phyloP scores from a whole-genome alignment of 2,113 vertebrate species.

The Saguinus imperator region DNA sequence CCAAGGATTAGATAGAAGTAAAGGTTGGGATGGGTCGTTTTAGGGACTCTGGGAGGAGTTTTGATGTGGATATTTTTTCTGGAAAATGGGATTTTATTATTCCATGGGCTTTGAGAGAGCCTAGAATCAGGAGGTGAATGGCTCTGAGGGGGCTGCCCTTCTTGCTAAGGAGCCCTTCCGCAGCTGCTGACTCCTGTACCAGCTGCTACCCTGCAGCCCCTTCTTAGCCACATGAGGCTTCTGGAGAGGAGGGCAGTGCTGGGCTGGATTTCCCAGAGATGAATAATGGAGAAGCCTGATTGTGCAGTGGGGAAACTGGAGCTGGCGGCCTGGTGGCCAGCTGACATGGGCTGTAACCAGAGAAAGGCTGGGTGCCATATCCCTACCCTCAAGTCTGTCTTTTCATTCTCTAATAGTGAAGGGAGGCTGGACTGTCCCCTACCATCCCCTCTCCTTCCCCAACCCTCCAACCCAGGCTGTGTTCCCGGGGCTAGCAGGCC shows the following conservation, averaged over 20 bases:
- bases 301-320: constrained; percentile 60
- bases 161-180: neutral
- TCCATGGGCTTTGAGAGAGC: neutral
- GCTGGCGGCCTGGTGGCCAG: neutral
- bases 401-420: neutral
- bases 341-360: constrained; percentile 53
- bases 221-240: neutral
- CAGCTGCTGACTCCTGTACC: neutral
- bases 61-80: neutral
- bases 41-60: neutral
- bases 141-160: neutral
- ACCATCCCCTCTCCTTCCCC: neutral
- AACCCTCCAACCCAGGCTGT: neutral
- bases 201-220: neutral
- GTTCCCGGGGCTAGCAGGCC: neutral
- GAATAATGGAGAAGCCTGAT: constrained; percentile 70
- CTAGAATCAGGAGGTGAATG: neutral
- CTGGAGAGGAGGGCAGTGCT: constrained; percentile 10
- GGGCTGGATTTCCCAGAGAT: constrained; percentile 57
- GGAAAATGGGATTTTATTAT: neutral
- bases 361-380: constrained; percentile 12
- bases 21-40: neutral
- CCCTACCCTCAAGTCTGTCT: neutral
- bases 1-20: neutral
- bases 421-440: neutral